Conservation (phyloP, 1,140 invertebrate genomes). For the Metaphire vulgaris region DNA sequence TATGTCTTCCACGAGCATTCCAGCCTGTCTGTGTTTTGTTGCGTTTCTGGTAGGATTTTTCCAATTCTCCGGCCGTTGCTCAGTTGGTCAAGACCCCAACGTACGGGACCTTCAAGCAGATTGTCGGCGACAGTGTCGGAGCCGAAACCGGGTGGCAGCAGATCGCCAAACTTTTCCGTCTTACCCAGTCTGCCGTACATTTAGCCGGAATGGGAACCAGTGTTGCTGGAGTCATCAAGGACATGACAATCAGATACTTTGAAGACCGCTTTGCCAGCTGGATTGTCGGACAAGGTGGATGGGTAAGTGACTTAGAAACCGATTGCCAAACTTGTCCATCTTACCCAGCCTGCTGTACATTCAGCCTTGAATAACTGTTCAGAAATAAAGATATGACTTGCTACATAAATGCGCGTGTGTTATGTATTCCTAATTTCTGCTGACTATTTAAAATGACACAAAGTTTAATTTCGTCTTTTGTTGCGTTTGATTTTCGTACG, state of each 20-base stretch:
- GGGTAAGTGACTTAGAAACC: constrained; percentile 35
- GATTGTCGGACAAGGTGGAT: constrained; percentile 45
- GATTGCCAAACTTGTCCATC: neutral
- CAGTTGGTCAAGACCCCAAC: constrained; percentile 35
- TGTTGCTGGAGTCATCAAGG: constrained; percentile 37
- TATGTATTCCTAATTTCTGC: neutral
- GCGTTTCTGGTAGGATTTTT: too few species aligned
- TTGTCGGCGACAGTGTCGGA: constrained; percentile 33
- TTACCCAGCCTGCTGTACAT: neutral
- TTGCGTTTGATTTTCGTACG: neutral
- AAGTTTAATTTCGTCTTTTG: neutral
- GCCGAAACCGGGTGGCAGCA: constrained; percentile 38
- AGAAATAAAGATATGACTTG: neutral
- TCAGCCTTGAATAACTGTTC: neutral
- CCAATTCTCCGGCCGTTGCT: constrained; percentile 3
- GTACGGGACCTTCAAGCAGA: constrained; percentile 39
- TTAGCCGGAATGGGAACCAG: constrained; percentile 38
- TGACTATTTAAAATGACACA: neutral
- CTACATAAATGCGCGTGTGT: neutral
- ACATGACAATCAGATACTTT: constrained; percentile 41
- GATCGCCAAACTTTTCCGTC: constrained; percentile 40
- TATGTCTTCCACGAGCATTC: too few species aligned
- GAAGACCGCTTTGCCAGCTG: constrained; percentile 42
- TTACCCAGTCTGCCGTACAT: constrained; percentile 37
- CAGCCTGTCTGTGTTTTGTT: too few species aligned